Base-by-base conservation (phyloP, 1,140 invertebrate species). In the Linepithema humile region DNA sequence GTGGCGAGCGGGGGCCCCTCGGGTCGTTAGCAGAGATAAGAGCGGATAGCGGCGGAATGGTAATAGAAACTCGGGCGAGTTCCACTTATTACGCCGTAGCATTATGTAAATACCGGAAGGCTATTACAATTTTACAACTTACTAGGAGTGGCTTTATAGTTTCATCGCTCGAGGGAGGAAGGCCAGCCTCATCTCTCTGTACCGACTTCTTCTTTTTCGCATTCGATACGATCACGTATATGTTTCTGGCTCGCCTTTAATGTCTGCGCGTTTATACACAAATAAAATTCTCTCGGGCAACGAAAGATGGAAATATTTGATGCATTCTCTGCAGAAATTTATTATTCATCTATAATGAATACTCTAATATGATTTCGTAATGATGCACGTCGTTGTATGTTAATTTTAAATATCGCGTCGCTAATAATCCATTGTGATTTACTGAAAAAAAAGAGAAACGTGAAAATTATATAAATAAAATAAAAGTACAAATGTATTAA, bases 121-220 rank as follows among this genome's bases (percentile, higher is more conserved):
- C 91, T 90, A 93, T 93, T 93, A 93, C 91, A 91, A 93, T 93
- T 93, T 93, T 93, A 93, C 91, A 93, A 92, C 90, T 92, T 92
- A 92, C 90, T 88, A 89, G 85, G 84, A 91, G 91, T 91, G 84
- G 90, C 84, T 93, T 92, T 93, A 92, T 90, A 91, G 90, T 93
- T 93, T 91, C 89, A 90, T 90, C 90, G 89, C 87, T 86, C 67
- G 78, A 64, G 62, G 32, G 3, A 55, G 59, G 20, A 67, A 78
- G 75, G 48, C 9, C 38, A 12, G 53, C 50, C 17, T 59, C 70
- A 64, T 82, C 67, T 55, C 29, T 74, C 38, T 83, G 38, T 29
- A 20, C 74, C 72, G 10, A 70, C 35, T 70, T 78, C 20, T 35
- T 62, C 40, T 45, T 67, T 69, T 77, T 59, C 72, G 73, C 53